A percentile compares a stretch with the other conserved stretches of the same genome.
phyloP scores from a whole-genome alignment of 1,140 invertebrate species.

The Formica selysi region DNA sequence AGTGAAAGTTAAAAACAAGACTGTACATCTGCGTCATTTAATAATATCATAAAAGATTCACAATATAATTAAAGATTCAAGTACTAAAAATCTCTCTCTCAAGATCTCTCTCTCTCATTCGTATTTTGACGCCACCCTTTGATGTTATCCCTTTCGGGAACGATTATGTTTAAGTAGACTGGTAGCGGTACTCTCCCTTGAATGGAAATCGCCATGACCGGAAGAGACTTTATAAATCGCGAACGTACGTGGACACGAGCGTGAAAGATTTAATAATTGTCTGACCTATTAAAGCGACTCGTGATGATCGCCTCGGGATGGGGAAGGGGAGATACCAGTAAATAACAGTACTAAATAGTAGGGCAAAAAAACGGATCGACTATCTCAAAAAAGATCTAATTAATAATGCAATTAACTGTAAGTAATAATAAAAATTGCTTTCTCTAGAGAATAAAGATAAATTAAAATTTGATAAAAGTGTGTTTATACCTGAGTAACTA shows the following conservation, averaged over 20 bases:
- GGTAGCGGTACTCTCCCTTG: constrained; percentile 51
- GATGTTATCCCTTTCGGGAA: constrained; percentile 14
- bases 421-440: constrained; percentile 4
- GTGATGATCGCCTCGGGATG: neutral
- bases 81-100: neutral
- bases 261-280: constrained; percentile 73
- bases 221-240: constrained; percentile 41
- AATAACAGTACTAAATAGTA: constrained; percentile 8
- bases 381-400: neutral
- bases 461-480: neutral
- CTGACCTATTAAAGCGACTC: constrained; percentile 50
- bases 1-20: neutral
- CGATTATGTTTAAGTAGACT: neutral
- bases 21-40: no score
- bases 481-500: constrained; percentile 10
- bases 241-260: constrained; percentile 44
- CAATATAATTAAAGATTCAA: neutral
- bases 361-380: neutral
- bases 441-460: neutral
- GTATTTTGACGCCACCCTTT: constrained; percentile 34
- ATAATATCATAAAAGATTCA: neutral
- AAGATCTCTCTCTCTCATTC: neutral
- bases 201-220: constrained; percentile 54
- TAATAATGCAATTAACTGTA: neutral
- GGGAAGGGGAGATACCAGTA: neutral